Percentiles rank a stretch among this genome's conserved stretches.
Evolutionary conservation across 2,113 vertebrate genomes (phyloP).

Genomic region (Formicarius rufipectus): DNA sequence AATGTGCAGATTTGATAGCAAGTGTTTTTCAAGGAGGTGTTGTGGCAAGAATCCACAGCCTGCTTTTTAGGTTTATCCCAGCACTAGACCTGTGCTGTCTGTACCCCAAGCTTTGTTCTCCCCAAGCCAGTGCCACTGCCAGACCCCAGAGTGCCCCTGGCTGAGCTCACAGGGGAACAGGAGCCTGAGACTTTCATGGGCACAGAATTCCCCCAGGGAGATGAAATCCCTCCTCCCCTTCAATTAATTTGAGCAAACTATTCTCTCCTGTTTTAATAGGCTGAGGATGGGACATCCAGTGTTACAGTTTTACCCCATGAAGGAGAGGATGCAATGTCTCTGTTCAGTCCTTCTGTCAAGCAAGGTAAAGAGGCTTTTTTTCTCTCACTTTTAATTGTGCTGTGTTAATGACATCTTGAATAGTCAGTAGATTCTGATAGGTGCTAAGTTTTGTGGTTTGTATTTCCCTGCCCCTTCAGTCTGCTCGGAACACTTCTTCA

Average conservation of each 20-base stretch:
- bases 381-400: not conserved
- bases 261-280: constrained; percentile 67
- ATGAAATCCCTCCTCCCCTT: not conserved
- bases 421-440: not conserved
- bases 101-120: not conserved
- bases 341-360: constrained; percentile 74
- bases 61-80: not conserved
- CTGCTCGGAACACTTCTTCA: not conserved
- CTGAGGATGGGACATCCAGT: constrained; percentile 83
- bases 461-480: not conserved
- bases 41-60: not conserved
- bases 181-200: not conserved
- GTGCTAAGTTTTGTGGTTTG: not conserved
- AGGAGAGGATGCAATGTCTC: constrained; percentile 85
- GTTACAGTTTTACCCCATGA: constrained; percentile 82
- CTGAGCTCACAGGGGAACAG: not conserved
- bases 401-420: not conserved
- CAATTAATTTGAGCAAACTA: not conserved
- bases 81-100: not conserved
- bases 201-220: not conserved
- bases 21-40: not conserved
- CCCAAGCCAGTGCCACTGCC: not conserved
- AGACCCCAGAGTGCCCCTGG: not conserved
- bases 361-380: constrained; percentile 67
- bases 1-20: not conserved